phyloP scores from a whole-genome alignment of 2,888 invertebrate genomes.

The Parnassius apollo region DNA sequence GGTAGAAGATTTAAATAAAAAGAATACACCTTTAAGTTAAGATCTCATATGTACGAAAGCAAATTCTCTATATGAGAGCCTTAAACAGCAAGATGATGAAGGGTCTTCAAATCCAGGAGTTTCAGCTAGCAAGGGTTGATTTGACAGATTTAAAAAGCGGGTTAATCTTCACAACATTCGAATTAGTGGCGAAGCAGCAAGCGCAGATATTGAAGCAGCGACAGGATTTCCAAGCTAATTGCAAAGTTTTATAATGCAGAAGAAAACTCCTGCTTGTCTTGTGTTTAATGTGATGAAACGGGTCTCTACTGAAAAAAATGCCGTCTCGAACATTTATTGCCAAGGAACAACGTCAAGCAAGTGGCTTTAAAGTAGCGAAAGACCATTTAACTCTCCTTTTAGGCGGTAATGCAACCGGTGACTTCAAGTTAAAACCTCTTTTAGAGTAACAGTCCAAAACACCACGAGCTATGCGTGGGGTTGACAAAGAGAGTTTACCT shows the following conservation, averaged over 20 bases:
- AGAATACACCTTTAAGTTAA: conserved; percentile 23
- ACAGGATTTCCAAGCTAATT: conserved; percentile 28
- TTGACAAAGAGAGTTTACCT: conserved; percentile 40
- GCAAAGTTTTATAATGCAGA: neutral
- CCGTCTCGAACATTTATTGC: conserved; percentile 28
- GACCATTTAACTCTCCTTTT: conserved; percentile 40
- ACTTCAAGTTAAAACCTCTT: conserved; percentile 22
- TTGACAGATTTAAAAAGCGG: conserved; percentile 33
- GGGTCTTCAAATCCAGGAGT: conserved; percentile 12
- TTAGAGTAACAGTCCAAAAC: conserved; percentile 35
- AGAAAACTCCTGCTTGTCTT: conserved; percentile 6
- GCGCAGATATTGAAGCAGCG: conserved; percentile 31
- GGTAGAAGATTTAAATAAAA: conserved; percentile 16
- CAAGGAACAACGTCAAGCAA: conserved; percentile 29
- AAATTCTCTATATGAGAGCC: conserved; percentile 18
- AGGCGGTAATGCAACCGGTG: conserved; percentile 38
- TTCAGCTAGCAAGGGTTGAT: conserved; percentile 34
- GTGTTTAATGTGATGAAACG: conserved; percentile 2
- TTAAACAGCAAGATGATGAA: conserved; percentile 10
- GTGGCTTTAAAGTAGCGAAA: conserved; percentile 39
- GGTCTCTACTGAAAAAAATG: conserved; percentile 4
- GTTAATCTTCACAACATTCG: conserved; percentile 31
- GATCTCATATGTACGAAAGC: conserved; percentile 22
- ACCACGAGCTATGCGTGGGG: conserved; percentile 37
- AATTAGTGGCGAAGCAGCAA: conserved; percentile 33